phyloP scores from a whole-genome alignment of 2,797 vertebrate species.

The Thripadectes ignobilis region DNA sequence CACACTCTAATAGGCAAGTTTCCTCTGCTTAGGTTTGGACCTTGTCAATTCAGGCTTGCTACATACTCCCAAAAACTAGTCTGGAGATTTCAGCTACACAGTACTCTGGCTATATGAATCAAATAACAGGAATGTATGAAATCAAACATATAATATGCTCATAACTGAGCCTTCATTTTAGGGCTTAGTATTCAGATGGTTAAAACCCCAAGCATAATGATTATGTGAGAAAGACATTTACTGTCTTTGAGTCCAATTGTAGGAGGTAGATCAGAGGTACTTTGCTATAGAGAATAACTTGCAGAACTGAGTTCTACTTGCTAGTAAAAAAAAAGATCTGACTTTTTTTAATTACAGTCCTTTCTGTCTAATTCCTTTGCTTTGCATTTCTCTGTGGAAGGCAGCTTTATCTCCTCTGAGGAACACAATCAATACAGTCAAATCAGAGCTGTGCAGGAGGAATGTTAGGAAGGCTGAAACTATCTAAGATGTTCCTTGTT shows the following conservation, averaged over 20 bases:
- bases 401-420: neutral
- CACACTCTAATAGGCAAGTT: conserved; percentile 44
- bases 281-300: neutral
- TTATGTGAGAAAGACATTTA: neutral
- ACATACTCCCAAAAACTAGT: neutral
- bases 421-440: neutral
- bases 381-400: neutral
- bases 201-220: neutral
- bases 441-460: neutral
- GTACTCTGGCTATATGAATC: conserved; percentile 16
- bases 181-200: neutral
- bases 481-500: neutral
- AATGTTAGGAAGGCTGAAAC: neutral
- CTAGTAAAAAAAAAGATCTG: neutral
- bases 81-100: neutral
- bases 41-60: neutral
- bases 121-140: neutral
- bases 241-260: neutral
- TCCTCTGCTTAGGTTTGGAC: conserved; percentile 26
- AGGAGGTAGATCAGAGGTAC: neutral
- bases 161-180: neutral
- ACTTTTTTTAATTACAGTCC: neutral
- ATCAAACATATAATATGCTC: neutral
- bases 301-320: neutral
- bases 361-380: neutral